phyloP scores from a whole-genome alignment of 2,113 vertebrate genomes.

The Dryoscopus gambensis region DNA sequence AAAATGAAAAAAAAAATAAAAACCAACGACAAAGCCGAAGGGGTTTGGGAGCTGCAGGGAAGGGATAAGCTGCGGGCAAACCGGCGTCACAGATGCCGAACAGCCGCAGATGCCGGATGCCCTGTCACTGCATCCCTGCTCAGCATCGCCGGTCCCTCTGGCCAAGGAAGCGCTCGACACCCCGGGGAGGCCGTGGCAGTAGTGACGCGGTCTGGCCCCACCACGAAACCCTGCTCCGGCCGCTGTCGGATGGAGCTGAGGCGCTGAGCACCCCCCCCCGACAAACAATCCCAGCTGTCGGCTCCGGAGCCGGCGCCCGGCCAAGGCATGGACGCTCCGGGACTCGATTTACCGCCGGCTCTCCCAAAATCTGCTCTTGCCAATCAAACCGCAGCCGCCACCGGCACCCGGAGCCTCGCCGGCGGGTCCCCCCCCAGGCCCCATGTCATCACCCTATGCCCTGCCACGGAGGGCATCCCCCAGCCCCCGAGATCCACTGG shows the following conservation, averaged over 20 bases:
- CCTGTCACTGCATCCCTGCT: background rate
- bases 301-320: background rate
- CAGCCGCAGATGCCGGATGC: background rate
- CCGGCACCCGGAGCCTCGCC: background rate
- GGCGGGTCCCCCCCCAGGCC: background rate
- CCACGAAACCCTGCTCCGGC: background rate
- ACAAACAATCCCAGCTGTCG: constrained; percentile 44
- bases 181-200: background rate
- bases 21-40: background rate
- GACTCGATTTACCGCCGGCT: background rate
- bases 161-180: background rate
- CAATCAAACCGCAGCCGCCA: background rate
- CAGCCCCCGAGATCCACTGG: background rate
- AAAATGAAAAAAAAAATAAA: background rate
- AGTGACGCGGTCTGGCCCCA: background rate
- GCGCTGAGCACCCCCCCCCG: background rate
- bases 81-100: background rate
- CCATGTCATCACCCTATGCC: background rate
- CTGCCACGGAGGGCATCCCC: background rate
- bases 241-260: background rate
- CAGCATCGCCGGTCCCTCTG: background rate
- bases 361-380: background rate
- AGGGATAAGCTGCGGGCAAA: background rate
- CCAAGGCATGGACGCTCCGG: background rate
- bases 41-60: background rate